Percentiles rank a stretch among this genome's conserved stretches.
These are phyloP conservation scores for Spisula solida DNA, from an alignment of 2,888 invertebrate species.

Conservation along the genomic window DNA sequence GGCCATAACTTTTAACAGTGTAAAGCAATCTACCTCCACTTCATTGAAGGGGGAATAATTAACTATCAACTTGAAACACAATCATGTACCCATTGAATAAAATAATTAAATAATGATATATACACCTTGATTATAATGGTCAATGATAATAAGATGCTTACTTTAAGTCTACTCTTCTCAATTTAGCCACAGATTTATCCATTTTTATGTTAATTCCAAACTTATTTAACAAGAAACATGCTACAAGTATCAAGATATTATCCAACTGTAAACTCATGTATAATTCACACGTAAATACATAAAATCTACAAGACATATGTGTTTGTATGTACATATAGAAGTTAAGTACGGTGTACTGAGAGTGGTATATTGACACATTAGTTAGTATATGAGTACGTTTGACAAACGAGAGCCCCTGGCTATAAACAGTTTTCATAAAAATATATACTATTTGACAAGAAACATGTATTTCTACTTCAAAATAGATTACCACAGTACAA, in stretches of 20 bases:
- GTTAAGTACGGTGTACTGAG: neutral
- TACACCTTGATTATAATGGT: neutral
- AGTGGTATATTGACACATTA: conserved; percentile 10
- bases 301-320: too few species aligned
- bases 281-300: neutral
- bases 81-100: too few species aligned
- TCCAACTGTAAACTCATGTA: neutral
- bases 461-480: conserved; percentile 8
- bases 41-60: too few species aligned
- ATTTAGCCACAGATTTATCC: neutral
- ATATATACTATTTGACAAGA: neutral
- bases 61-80: too few species aligned
- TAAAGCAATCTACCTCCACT: too few species aligned
- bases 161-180: neutral
- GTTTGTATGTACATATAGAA: too few species aligned
- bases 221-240: neutral
- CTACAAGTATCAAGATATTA: neutral
- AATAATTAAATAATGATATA: neutral
- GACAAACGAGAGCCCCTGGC: neutral
- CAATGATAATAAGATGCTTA: neutral
- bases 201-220: neutral
- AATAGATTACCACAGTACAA: neutral
- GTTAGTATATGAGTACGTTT: neutral
- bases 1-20: too few species aligned
- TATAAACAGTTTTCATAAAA: neutral